Evolutionary conservation across 2,888 invertebrate species (phyloP).

Genomic region (Drosophila fulvimacula): DNA sequence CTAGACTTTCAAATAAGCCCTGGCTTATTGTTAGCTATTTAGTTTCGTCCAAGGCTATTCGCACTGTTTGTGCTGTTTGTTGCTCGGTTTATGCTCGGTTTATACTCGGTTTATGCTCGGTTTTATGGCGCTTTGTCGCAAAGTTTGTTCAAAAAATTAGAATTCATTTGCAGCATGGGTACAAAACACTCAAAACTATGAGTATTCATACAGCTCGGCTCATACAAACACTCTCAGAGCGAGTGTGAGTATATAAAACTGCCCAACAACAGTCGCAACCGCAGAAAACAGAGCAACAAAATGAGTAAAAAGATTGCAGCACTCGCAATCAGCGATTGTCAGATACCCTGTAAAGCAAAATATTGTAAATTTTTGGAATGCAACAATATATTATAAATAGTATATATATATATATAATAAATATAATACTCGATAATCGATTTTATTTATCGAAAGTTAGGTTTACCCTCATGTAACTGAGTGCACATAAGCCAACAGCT

Average conservation of each 20-base stretch:
- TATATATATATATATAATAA: no score
- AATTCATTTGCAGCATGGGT: slow-evolving; percentile 70
- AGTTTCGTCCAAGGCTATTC: slow-evolving; percentile 21
- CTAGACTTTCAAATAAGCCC: slow-evolving; percentile 1
- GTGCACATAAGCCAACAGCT: not conserved
- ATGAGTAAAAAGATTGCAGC: not conserved
- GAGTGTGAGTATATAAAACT: slow-evolving; percentile 47
- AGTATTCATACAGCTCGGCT: slow-evolving; percentile 18
- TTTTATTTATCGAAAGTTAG: no score
- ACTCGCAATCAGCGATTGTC: not conserved
- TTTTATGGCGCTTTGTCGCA: slow-evolving; percentile 39
- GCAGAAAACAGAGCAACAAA: slow-evolving; percentile 19
- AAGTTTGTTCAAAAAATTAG: slow-evolving; percentile 74
- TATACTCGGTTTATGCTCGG: slow-evolving; percentile 23
- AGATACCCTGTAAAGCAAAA: slow-evolving; percentile 8
- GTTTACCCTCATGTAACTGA: not conserved
- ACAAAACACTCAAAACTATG: slow-evolving; percentile 53
- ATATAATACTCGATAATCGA: not conserved
- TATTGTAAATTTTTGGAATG: no score
- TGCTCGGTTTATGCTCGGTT: slow-evolving; percentile 16
- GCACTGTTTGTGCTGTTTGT: slow-evolving; percentile 28
- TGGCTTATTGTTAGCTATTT: slow-evolving; percentile 14
- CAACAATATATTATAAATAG: no score
- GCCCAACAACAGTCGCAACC: slow-evolving; percentile 34
- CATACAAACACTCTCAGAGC: slow-evolving; percentile 10